These are phyloP conservation scores for Rhyacophila evoluta DNA, from an alignment of 2,888 invertebrate species.

Conservation along the genomic window DNA sequence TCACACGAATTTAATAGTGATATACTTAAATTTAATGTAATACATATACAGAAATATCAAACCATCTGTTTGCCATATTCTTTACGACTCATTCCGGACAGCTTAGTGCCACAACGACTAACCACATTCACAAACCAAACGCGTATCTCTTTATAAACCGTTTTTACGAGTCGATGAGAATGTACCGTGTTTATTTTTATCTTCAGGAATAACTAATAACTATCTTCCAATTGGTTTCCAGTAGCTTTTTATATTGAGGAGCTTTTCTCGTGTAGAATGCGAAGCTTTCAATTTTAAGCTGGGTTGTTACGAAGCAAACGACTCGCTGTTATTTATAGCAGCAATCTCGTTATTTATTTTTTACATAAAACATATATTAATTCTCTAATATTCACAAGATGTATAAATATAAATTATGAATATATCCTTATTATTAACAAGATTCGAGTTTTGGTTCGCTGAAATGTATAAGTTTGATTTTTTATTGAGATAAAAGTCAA, in stretches of 20 bases:
- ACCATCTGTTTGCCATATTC: conserved; percentile 39
- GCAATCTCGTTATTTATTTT: too few species aligned
- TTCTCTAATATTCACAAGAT: too few species aligned
- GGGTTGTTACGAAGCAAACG: too few species aligned
- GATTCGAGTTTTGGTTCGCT: too few species aligned
- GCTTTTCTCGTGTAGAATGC: neutral
- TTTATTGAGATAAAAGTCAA: too few species aligned
- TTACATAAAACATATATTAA: too few species aligned
- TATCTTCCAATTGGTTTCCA: neutral
- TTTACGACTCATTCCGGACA: neutral
- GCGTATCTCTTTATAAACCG: neutral
- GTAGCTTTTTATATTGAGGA: neutral
- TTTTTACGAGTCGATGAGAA: conserved; percentile 26
- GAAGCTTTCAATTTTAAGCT: neutral
- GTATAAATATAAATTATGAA: too few species aligned
- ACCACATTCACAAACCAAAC: neutral
- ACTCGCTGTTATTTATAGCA: too few species aligned
- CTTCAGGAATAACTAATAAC: conserved; percentile 25
- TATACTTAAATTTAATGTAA: too few species aligned
- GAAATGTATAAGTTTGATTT: too few species aligned
- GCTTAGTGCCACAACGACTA: neutral
- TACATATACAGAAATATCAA: too few species aligned
- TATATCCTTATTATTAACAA: too few species aligned
- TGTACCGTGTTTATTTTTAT: conserved; percentile 36
- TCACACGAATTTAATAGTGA: conserved; percentile 39